A percentile compares a stretch with the other conserved stretches of the same genome.
Evolutionary conservation across 2,797 vertebrate species (phyloP).

Genomic region (Phrynocephalus guinanensis): DNA sequence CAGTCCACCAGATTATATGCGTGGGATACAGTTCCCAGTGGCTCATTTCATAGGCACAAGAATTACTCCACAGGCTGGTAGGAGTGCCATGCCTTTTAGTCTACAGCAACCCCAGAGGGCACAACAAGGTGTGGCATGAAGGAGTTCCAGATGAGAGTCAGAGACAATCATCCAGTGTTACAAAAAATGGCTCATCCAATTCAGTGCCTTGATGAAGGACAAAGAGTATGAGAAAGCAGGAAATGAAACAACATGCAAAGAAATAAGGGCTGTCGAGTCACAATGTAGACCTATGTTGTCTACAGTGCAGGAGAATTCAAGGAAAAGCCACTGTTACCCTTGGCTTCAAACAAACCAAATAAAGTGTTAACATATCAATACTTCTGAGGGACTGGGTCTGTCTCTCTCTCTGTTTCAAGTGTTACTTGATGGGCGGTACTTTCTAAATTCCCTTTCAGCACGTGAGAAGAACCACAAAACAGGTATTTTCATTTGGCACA

Average conservation of each 20-base stretch:
- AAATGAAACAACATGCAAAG: not conserved
- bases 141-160: not conserved
- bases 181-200: not conserved
- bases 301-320: not conserved
- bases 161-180: conserved; percentile 8
- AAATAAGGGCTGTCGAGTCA: not conserved
- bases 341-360: not conserved
- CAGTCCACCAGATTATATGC: not conserved
- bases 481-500: not conserved
- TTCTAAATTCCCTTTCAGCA: not conserved
- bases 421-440: not conserved
- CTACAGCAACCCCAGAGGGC: conserved; percentile 22
- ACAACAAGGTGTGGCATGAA: not conserved
- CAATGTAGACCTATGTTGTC: not conserved
- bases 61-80: not conserved
- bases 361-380: conserved; percentile 3
- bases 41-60: conserved; percentile 6
- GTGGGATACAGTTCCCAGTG: not conserved
- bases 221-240: accelerated
- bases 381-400: not conserved
- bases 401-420: not conserved
- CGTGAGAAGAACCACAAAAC: not conserved
- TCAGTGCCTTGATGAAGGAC: accelerated
- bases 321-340: accelerated
- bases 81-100: conserved; percentile 14